Base-by-base conservation (phyloP, 2,888 invertebrate species). In the Hartigia nigra region DNA sequence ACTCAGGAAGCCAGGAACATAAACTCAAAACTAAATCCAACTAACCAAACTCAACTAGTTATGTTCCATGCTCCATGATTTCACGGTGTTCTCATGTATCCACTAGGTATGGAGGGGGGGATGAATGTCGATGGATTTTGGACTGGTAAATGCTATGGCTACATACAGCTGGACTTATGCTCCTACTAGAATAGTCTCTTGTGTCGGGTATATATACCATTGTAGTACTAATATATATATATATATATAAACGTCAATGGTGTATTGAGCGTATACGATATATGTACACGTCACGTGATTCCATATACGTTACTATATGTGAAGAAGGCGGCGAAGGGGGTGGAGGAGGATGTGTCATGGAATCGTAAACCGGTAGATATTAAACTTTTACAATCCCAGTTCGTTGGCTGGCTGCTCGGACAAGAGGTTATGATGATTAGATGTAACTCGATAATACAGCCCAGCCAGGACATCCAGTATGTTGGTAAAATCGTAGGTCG, bases 361-460 rank as follows among this genome's bases (percentile, higher is more conserved):
- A 88, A 87, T 90, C 91, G 89, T 91, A 91, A 91, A 91, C 87
- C 86, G 85, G 84, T 86, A 86, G 90, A 91, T 90, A 91, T 91
- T 90, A 91, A 91, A 91, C 86, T 91, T 91, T 91, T 90, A 91
- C 90, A 90, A 87, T 91, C 87, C 85, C 82, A 83, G 86, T 83
- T 85, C 84, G 86, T 84, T 84, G 86, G 85, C 82, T 81, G 84
- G 84, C 80, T 84, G 85, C 85, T 86, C 86, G 88, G 87, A 88
- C 88, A 89, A 87, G 87, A 88, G 89, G 89, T 91, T 91, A 91
- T 85, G 91, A 91, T 91, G 91, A 91, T 91, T 91, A 91, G 91
- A 91, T 91, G 91, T 91, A 91, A 91, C 90, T 89, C 87, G 90
- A 90, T 91, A 90, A 91, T 91, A 88, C 88, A 85, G 23, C 55